Evolutionary conservation across 2,113 vertebrate genomes (phyloP).

Genomic region (Oreotrochilus melanogaster): DNA sequence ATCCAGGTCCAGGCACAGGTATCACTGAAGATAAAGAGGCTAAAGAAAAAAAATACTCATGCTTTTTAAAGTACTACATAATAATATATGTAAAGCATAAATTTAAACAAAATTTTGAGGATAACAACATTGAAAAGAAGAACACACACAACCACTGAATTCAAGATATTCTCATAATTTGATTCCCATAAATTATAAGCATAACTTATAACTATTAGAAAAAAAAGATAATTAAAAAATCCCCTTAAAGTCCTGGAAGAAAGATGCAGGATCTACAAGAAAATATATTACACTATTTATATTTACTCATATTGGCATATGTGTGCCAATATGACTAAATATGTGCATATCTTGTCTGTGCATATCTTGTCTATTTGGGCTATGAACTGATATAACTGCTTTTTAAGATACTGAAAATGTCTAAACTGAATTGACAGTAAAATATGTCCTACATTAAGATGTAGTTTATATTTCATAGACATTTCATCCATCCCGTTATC

Average conservation of each 20-base stretch:
- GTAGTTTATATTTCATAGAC: background rate
- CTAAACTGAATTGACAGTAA: background rate
- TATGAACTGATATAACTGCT: background rate
- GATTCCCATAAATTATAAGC: background rate
- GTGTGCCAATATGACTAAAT: background rate
- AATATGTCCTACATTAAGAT: background rate
- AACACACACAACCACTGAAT: background rate
- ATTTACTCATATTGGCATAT: background rate
- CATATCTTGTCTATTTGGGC: background rate
- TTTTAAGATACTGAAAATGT: background rate
- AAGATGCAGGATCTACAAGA: background rate
- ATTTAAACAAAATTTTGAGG: background rate
- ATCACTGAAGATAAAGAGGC: background rate
- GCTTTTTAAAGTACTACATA: background rate
- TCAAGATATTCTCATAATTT: background rate
- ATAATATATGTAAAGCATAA: background rate
- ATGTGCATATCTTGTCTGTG: background rate
- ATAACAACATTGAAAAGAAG: background rate
- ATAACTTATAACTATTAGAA: background rate
- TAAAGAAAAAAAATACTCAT: background rate
- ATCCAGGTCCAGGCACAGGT: background rate
- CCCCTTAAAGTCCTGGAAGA: background rate
- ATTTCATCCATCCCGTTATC: background rate
- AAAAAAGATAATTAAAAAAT: background rate
- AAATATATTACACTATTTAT: background rate